Conservation (phyloP, 2,888 invertebrate genomes). For the Dryococelus australis region DNA sequence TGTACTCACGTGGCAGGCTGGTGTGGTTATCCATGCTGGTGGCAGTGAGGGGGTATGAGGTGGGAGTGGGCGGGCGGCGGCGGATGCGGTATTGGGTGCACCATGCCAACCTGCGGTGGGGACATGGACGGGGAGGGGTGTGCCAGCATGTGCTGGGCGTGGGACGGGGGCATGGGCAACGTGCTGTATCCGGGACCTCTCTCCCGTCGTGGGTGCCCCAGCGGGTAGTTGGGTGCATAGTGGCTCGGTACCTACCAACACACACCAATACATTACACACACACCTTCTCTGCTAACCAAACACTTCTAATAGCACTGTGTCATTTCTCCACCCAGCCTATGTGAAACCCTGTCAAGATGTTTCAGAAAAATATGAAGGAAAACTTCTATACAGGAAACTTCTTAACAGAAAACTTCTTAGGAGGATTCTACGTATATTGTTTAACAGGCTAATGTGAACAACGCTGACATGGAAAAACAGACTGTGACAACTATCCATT, state of each 20-base stretch:
- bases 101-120: constrained; percentile 76
- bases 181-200: constrained; percentile 87
- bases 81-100: constrained; percentile 73
- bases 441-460: too few species aligned
- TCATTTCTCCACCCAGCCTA: too few species aligned
- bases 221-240: constrained; percentile 94
- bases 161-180: constrained; percentile 58
- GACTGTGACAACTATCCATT: too few species aligned
- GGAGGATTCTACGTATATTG: too few species aligned
- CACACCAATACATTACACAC: neutral
- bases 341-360: too few species aligned
- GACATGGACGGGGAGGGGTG: constrained; percentile 53
- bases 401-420: too few species aligned
- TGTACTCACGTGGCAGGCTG: constrained; percentile 82
- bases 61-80: constrained; percentile 70
- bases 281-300: neutral
- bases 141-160: constrained; percentile 57
- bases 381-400: too few species aligned
- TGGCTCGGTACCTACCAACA: constrained; percentile 76
- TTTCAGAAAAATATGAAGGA: too few species aligned
- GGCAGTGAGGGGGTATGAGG: constrained; percentile 52
- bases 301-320: too few species aligned
- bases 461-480: too few species aligned
- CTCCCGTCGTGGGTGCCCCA: constrained; percentile 75
- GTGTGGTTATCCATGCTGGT: constrained; percentile 62